Evolutionary conservation across 2,888 invertebrate genomes (phyloP).

Genomic region (Lasioglossum villosulum): DNA sequence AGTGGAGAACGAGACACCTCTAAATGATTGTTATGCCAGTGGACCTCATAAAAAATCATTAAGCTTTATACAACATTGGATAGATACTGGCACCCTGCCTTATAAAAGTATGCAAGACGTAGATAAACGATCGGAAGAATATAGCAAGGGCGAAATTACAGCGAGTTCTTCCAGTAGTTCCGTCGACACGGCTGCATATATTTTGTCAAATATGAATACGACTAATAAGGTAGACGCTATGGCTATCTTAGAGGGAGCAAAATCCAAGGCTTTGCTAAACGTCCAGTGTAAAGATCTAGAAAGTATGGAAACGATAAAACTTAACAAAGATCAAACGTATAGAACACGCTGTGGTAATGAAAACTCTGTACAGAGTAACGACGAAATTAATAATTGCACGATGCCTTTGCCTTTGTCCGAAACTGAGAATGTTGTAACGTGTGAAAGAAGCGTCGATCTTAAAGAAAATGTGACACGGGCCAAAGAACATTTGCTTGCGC

Average conservation of each 20-base stretch:
- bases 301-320: neutral
- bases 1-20: constrained; percentile 59
- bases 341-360: neutral
- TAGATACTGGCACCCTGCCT: constrained; percentile 76
- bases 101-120: constrained; percentile 43
- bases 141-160: neutral
- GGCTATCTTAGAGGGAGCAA: constrained; percentile 72
- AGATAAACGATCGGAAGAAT: constrained; percentile 36
- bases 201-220: constrained; percentile 75
- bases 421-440: neutral
- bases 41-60: constrained; percentile 66
- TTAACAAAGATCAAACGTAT: neutral
- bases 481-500: neutral
- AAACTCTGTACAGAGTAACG: neutral
- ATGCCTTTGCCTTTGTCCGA: too few species aligned
- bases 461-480: neutral
- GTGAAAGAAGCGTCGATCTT: neutral
- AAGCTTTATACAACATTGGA: constrained; percentile 76
- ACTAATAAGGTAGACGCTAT: constrained; percentile 72
- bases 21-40: constrained; percentile 54
- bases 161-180: constrained; percentile 70
- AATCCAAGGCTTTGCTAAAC: neutral
- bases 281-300: neutral
- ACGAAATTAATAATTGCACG: neutral
- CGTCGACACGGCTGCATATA: constrained; percentile 78